phyloP scores from a whole-genome alignment of 2,888 invertebrate species.

The Hydrotaea diabolus region DNA sequence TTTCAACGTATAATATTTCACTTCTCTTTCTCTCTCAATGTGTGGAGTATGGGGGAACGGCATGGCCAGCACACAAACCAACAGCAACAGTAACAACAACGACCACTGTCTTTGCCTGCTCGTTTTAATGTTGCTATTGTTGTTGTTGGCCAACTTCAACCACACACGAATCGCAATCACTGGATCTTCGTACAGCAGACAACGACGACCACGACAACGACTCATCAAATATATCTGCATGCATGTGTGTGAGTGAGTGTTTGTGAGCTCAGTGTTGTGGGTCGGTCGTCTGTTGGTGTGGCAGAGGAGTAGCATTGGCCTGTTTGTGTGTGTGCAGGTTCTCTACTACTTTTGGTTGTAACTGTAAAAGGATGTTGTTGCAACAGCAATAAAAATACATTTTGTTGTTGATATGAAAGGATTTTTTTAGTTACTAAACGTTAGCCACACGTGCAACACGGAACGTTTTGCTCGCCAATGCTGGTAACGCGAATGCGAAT shows the following conservation, averaged over 20 bases:
- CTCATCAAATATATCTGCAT: background rate
- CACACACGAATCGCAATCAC: constrained; percentile 28
- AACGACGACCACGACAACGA: background rate
- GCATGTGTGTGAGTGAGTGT: background rate
- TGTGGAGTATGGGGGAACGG: constrained; percentile 48
- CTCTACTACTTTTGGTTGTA: background rate
- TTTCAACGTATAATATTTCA: constrained; percentile 47
- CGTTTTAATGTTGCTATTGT: constrained; percentile 45
- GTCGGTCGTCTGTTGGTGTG: too few species aligned
- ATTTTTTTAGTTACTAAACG: constrained; percentile 76
- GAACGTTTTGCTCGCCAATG: constrained; percentile 66
- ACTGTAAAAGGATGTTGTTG: constrained; percentile 56
- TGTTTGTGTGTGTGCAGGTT: constrained; percentile 32
- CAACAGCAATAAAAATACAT: constrained; percentile 39
- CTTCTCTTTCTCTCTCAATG: constrained; percentile 62
- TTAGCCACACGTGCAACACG: constrained; percentile 77
- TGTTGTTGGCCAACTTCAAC: constrained; percentile 17
- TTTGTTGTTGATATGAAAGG: constrained; percentile 54
- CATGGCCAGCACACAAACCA: too few species aligned
- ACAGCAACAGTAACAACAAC: constrained; percentile 11
- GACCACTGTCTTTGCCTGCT: constrained; percentile 28
- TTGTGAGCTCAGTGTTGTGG: constrained; percentile 3
- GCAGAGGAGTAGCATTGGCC: too few species aligned
- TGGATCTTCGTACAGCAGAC: constrained; percentile 31
- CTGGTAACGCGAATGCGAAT: constrained; percentile 3